Evolutionary conservation across 2,113 vertebrate genomes (phyloP), one percentile per base, ranked within the genome.

Genomic region (Dipodomys merriami): DNA sequence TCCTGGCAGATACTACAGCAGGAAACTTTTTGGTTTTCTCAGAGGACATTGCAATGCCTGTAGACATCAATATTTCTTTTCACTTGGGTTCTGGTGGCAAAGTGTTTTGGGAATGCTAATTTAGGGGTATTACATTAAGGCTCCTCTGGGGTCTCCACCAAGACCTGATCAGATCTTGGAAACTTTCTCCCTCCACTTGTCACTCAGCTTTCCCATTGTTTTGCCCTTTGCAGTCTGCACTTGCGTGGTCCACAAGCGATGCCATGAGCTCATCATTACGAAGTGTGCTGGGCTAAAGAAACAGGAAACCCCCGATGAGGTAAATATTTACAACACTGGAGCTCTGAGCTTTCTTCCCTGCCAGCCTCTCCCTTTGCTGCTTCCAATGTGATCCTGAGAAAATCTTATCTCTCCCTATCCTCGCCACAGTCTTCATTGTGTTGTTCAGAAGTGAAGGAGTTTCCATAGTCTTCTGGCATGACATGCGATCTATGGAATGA

Each of bases 201-300:
- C 5, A 2, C 85, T 95, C 74, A 91, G 85, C 44, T 39, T 33
- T 90, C 10, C 91, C 60, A 0, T 87, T 27, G 44, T 49, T 29
- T 95, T 97, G 78, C 78, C 96, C 11, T 96, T 97, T 98, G 74
- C 98, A 99, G 99, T 99, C 95, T 99, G 99, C 93, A 99, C 99
- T 95, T 99, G 99, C 57, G 99, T 99, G 74, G 99, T 99, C 96
- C 99, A 99, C 98, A 99, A 99, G 97, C 98, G 99, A 97, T 99
- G 99, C 95, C 99, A 99, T 81, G 99, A 99, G 97, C 99, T 99
- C 97, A 99, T 99, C 96, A 99, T 99, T 97, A 99, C 99, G 3
- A 99, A 99, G 96, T 99, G 99, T 90, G 99, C 99, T 62, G 99
- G 99, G 29, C 97, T 99, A 97, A 99, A 99, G 98, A 99, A 99